phyloP scores from a whole-genome alignment of 2,113 vertebrate genomes.

The Lathamus discolor region DNA sequence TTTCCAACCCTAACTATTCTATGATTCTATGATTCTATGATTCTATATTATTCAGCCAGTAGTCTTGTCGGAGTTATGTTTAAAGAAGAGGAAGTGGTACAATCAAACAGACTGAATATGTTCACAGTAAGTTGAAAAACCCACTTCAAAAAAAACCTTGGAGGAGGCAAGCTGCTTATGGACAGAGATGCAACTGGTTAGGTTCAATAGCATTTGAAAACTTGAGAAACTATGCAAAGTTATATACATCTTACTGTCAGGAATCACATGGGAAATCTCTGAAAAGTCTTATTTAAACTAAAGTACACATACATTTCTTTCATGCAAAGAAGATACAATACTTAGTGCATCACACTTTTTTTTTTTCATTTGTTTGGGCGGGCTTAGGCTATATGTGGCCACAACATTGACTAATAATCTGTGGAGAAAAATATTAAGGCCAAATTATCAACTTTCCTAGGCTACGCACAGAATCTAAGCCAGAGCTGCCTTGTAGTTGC shows the following conservation, averaged over 20 bases:
- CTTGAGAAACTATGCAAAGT: not conserved
- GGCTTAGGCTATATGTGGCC: not conserved
- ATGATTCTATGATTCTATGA: no score
- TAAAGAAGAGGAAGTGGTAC: not conserved
- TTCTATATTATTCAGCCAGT: not conserved
- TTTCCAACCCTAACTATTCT: no score
- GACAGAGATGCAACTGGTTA: not conserved
- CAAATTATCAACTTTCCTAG: not conserved
- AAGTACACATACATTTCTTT: not conserved
- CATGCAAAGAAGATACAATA: not conserved
- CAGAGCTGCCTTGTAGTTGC: not conserved
- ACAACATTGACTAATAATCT: not conserved
- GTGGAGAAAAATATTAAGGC: not conserved
- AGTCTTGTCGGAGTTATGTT: not conserved
- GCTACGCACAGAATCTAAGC: not conserved
- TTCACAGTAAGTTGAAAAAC: not conserved
- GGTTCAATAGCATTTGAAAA: not conserved
- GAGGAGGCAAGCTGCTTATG: not conserved
- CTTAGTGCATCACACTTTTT: not conserved
- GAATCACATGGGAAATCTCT: not conserved
- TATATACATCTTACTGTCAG: not conserved
- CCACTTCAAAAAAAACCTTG: not conserved
- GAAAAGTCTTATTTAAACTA: not conserved
- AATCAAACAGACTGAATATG: not conserved
- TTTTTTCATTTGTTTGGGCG: not conserved